phyloP scores from a whole-genome alignment of 2,113 vertebrate genomes.

The Tetrao urogallus region DNA sequence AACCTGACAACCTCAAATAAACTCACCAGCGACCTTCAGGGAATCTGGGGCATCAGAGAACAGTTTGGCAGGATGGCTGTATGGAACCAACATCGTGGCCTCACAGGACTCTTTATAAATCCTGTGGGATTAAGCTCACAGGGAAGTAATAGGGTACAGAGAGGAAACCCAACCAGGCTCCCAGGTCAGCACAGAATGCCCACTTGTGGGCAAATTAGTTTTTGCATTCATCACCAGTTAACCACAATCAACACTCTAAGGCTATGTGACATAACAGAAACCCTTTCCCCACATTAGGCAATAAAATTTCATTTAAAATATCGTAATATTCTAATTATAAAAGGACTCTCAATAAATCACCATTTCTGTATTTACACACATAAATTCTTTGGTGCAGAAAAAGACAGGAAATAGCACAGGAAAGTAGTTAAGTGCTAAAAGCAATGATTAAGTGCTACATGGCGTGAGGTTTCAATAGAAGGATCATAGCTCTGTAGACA shows the following conservation, averaged over 20 bases:
- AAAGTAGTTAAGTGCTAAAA: constrained; percentile 12
- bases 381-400: constrained; percentile 60
- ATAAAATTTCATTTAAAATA: constrained; percentile 29
- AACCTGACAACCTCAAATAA: background rate
- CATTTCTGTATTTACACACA: constrained; percentile 1
- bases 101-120: background rate
- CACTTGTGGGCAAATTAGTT: background rate
- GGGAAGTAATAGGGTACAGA: background rate
- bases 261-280: background rate
- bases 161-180: background rate
- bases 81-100: background rate
- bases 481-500: background rate
- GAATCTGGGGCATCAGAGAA: background rate
- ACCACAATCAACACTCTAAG: background rate
- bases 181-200: background rate
- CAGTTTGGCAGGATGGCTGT: background rate
- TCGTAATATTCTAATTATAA: constrained; percentile 17
- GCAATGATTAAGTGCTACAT: background rate
- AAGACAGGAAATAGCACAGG: background rate
- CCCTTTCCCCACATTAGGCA: background rate
- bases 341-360: constrained; percentile 21
- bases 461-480: background rate
- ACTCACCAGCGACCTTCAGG: background rate
- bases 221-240: background rate
- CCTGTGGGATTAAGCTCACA: background rate